Base-by-base conservation (phyloP, 2,797 vertebrate species). In the Melanotaenia maccullochi region DNA sequence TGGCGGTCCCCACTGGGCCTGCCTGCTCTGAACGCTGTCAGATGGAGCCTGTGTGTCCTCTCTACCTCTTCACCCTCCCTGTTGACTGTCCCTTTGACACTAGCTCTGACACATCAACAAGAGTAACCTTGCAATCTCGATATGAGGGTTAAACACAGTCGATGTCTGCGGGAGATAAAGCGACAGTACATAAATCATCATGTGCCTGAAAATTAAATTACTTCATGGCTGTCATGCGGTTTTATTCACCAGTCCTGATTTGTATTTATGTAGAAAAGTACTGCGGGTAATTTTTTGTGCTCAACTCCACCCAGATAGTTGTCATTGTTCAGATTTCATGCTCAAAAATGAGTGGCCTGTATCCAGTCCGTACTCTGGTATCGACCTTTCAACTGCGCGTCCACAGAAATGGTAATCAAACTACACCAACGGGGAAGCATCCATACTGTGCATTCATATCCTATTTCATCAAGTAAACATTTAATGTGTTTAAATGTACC, bases 401-500 rank as follows among this genome's bases (percentile, higher is more conserved):
- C 70, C 71, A 71, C 72, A 35, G 77, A 44, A 84, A 73, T 58
- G 68, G 62, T 58, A 83, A 86, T 84, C 51, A 9, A 76, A 80
- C 79, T 76, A 79, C 83, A 55, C 78, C 86, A 86, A 81, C 64
- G 22, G 82, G 79, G 76, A 75, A 35, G 73, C 12, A 9, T 65
- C 78, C 85, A 86, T 62, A 69, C 77, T 79, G 87, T 60, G 68
- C 79, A 76, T 87, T 93, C 86, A 78, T 84, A 86, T 92, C 90
- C 86, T 85, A 83, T 94, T 93, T 94, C 92, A 90, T 88, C 63
- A 71, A 90, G 93, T 93, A 93, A 94, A 94, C 94, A 93, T 94
- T 95, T 94, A 94, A 94, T 88, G 91, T 88, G 82, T 87, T 90
- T 88, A 89, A 94, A 94, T 92, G 92, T 93, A 94, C 92, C 90